These are phyloP conservation scores for Apamea epomidion DNA, from an alignment of 2,888 invertebrate species.

Conservation along the genomic window DNA sequence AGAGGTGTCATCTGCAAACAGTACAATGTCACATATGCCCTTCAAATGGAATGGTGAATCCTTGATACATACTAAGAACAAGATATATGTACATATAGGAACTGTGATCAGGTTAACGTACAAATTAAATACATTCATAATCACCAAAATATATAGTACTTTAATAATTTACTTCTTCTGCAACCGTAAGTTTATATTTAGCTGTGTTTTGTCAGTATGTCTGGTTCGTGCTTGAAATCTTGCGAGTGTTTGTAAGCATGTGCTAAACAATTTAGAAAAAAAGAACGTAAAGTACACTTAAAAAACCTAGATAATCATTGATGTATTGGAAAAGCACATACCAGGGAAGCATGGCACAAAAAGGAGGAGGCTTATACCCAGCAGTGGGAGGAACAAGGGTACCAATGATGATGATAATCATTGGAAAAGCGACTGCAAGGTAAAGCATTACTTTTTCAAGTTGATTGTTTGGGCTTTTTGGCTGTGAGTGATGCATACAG, in stretches of 20 bases:
- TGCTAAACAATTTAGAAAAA: background rate
- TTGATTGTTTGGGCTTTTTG: background rate
- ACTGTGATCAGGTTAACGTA: too few relatives aligned
- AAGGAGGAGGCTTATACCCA: background rate
- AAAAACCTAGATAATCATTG: background rate
- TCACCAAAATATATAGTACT: too few relatives aligned
- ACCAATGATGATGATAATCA: background rate
- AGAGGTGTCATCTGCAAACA: too few relatives aligned
- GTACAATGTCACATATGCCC: too few relatives aligned
- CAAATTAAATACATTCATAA: too few relatives aligned
- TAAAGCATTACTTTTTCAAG: background rate
- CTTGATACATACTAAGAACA: too few relatives aligned
- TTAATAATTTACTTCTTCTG: constrained; percentile 89
- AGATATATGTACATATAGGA: too few relatives aligned
- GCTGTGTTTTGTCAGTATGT: background rate
- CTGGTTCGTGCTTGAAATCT: background rate
- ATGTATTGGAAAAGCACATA: background rate
- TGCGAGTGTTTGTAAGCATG: background rate
- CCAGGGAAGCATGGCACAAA: background rate
- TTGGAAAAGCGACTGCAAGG: background rate
- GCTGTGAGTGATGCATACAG: background rate
- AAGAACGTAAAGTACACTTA: background rate
- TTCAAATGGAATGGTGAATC: too few relatives aligned
- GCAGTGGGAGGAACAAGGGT: too few relatives aligned
- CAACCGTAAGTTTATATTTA: constrained; percentile 78